Evolutionary conservation across 2,888 invertebrate species (phyloP).

Genomic region (Amphiduros pacificus): DNA sequence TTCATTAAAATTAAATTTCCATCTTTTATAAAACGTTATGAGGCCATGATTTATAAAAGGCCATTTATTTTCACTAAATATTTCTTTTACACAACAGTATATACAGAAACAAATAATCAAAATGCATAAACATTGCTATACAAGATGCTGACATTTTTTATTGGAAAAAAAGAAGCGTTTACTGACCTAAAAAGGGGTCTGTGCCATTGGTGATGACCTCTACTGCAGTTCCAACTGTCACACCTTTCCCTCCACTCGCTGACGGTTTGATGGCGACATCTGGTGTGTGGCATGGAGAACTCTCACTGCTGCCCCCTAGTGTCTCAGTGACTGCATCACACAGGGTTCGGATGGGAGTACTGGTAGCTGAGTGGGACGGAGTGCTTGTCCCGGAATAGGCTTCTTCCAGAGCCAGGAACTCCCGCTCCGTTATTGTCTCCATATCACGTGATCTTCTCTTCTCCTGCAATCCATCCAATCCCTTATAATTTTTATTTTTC

Average conservation of each 20-base stretch:
- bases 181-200: slow-evolving; percentile 19
- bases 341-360: too few species aligned
- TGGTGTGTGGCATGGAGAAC: too few species aligned
- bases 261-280: slow-evolving; percentile 13
- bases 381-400: not conserved
- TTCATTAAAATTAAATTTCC: too few species aligned
- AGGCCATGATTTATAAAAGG: too few species aligned
- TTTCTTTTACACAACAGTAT: too few species aligned
- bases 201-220: slow-evolving; percentile 14
- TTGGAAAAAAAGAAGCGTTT: not conserved
- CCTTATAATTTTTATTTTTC: too few species aligned
- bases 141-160: too few species aligned
- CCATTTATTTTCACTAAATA: too few species aligned
- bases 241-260: not conserved
- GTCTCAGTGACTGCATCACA: not conserved
- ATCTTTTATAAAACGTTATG: too few species aligned
- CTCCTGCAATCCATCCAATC: slow-evolving; percentile 73
- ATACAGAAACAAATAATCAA: too few species aligned
- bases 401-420: slow-evolving; percentile 28
- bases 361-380: too few species aligned
- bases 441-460: slow-evolving; percentile 82
- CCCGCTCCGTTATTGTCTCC: slow-evolving; percentile 74
- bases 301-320: not conserved
- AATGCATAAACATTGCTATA: too few species aligned
- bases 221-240: not conserved